These are phyloP conservation scores for Gymnocheta viridis DNA, from an alignment of 2,888 invertebrate genomes.

Conservation along the genomic window DNA sequence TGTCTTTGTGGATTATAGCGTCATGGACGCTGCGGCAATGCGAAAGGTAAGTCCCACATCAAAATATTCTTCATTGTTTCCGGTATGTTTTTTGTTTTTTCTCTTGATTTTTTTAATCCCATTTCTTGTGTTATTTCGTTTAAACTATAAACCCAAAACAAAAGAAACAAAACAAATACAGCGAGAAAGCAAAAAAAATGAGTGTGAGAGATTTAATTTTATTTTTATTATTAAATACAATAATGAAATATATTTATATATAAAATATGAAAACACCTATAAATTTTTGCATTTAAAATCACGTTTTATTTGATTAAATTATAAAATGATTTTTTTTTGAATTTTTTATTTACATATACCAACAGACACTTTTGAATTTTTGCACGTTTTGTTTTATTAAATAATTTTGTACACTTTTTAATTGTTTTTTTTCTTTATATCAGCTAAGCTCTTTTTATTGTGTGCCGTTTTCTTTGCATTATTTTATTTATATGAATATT, in stretches of 20 bases:
- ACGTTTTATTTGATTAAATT: slow-evolving; percentile 16
- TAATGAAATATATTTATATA: slow-evolving; percentile 20
- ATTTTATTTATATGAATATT: too few species aligned
- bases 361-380: too few species aligned
- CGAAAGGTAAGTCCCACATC: slow-evolving; percentile 90
- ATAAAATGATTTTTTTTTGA: background rate
- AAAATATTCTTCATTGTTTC: slow-evolving; percentile 22
- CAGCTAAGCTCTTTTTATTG: too few species aligned
- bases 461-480: too few species aligned
- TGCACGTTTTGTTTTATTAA: background rate
- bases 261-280: slow-evolving; percentile 31
- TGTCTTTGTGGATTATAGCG: slow-evolving; percentile 99
- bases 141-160: slow-evolving; percentile 40
- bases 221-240: slow-evolving; percentile 21
- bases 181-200: slow-evolving; percentile 64
- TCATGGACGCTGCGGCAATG: slow-evolving; percentile 99
- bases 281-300: slow-evolving; percentile 35
- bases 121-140: slow-evolving; percentile 44
- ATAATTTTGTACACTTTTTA: too few species aligned
- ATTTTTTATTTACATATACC: too few species aligned
- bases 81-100: slow-evolving; percentile 41
- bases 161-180: slow-evolving; percentile 60
- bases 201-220: slow-evolving; percentile 65
- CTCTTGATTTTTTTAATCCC: slow-evolving; percentile 29
- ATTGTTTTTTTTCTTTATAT: too few species aligned